Evolutionary conservation across 1,140 invertebrate genomes (phyloP), one percentile per base, ranked within the genome.

Genomic region (Helicoverpa zea): DNA sequence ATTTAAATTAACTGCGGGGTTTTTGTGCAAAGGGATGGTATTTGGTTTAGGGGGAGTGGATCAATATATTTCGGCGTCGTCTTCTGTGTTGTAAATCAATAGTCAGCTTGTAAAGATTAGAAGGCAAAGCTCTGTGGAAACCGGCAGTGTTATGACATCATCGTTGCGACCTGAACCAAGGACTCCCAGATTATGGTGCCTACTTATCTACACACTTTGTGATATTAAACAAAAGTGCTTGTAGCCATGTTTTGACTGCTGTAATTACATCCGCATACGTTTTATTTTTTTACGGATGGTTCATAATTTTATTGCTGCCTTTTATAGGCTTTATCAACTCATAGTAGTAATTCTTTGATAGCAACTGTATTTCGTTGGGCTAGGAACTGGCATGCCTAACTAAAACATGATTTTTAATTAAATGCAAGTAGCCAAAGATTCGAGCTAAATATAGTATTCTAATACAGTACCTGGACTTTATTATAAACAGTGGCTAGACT

Each of bases 121-220:
- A 30, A 30, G 18, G 12, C 14, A 7, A 61, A 16, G 12, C 35
- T 49, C 11, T 79, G 78, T 74, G 70, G 58, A 68, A 64, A 77
- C 72, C 30, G 35, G 51, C 79, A 49, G 63, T 61, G 23, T 76
- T 81, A 88, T 88, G 87, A 88, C 87, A 88, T 88, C 85, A 88
- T 84, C 83, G 52, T 59, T 80, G 78, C 63, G 73, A 74, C 76
- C 70, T 85, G 76, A 68, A 78, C 64, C 80, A 79, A 81, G 82
- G 82, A 83, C 30, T 74, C 14, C 58, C 35, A 47, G 73, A 75
- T 61, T 74, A 59, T 63, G 35, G 4, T 72, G 30, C 9, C 14
- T 49, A 68, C n/a, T 49, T 68, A 66, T 23, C 64, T 49, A n/a
- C 23, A 10, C 18, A 13, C 7, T 66, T 66, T 35, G 43, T 47